A percentile compares a stretch with the other conserved stretches of the same genome.
Conservation (phyloP, 2,888 invertebrate genomes). For the Synergus gifuensis region DNA sequence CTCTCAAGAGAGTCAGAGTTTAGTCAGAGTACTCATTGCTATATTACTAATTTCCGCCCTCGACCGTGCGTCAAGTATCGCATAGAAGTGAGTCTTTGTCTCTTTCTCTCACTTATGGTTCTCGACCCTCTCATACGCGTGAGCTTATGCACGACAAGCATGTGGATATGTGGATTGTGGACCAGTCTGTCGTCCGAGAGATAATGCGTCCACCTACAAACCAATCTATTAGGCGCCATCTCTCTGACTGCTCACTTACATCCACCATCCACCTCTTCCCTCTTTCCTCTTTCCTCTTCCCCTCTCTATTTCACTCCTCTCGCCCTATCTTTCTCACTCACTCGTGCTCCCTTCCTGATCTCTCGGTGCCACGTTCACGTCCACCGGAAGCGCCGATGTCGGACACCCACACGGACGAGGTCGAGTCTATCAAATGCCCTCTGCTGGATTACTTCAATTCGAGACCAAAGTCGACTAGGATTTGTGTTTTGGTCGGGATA, state of each 20-base stretch:
- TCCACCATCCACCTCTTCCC: constrained; percentile 60
- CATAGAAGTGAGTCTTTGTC: constrained; percentile 46
- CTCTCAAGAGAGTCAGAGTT: constrained; percentile 56
- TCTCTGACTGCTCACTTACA: constrained; percentile 77
- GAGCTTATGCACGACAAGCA: constrained; percentile 49
- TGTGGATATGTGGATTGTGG: constrained; percentile 45
- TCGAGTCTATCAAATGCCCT: constrained; percentile 53
- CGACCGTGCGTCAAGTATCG: constrained; percentile 54
- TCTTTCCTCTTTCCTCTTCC: constrained; percentile 50
- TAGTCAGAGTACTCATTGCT: constrained; percentile 72
- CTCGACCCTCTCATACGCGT: constrained; percentile 48
- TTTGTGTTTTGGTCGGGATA: constrained; percentile 34
- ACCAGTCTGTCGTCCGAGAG: constrained; percentile 64
- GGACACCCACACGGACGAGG: constrained; percentile 69
- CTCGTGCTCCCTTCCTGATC: constrained; percentile 54
- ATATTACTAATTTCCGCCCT: constrained; percentile 76
- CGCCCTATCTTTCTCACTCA: constrained; percentile 49
- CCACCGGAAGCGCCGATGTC: constrained; percentile 71
- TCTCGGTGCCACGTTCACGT: constrained; percentile 56
- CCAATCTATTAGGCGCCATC: constrained; percentile 78
- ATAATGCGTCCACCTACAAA: constrained; percentile 78
- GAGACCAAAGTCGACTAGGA: constrained; percentile 51
- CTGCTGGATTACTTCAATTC: constrained; percentile 36
- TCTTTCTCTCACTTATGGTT: constrained; percentile 41
- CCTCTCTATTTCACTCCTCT: constrained; percentile 53